Percentiles rank a stretch among this genome's conserved stretches.
These are phyloP conservation scores for Lymantria dispar DNA, from an alignment of 2,888 invertebrate genomes.

Conservation along the genomic window DNA sequence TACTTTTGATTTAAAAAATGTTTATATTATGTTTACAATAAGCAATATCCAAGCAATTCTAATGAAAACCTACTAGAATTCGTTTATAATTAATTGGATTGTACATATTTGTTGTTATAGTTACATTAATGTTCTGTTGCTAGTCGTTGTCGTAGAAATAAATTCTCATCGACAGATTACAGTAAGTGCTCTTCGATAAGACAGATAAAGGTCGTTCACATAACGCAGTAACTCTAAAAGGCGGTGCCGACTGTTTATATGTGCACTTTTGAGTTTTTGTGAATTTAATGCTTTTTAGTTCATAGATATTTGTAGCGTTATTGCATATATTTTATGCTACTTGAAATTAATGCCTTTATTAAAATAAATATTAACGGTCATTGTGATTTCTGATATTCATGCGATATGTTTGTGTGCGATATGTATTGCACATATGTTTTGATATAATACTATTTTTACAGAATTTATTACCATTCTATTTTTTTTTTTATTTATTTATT, in stretches of 20 bases:
- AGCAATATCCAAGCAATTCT: constrained; percentile 3
- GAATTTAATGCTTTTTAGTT: constrained; percentile 2
- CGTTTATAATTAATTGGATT: constrained; percentile 20
- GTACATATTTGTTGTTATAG: constrained; percentile 33
- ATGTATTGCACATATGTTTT: too few species aligned
- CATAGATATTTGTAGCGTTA: too few species aligned
- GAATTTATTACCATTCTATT: too few species aligned
- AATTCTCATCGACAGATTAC: constrained; percentile 59
- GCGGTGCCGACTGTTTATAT: constrained; percentile 43
- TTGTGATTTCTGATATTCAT: too few species aligned
- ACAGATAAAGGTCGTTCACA: constrained; percentile 61
- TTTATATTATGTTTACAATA: constrained; percentile 19
- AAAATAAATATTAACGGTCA: too few species aligned
- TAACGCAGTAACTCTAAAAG: constrained; percentile 37
- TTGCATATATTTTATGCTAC: too few species aligned
- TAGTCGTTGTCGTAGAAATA: constrained; percentile 41
- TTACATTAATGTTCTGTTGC: constrained; percentile 36
- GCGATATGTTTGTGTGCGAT: too few species aligned
- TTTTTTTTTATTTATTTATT: too few species aligned
- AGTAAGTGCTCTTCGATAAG: constrained; percentile 58
- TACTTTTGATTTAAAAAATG: constrained; percentile 10
- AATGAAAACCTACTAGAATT: background rate
- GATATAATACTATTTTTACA: too few species aligned
- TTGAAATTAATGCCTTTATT: too few species aligned
- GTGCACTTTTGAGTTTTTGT: constrained; percentile 18